Evolutionary conservation across 1,140 invertebrate genomes (phyloP).

Genomic region (Periplaneta americana): DNA sequence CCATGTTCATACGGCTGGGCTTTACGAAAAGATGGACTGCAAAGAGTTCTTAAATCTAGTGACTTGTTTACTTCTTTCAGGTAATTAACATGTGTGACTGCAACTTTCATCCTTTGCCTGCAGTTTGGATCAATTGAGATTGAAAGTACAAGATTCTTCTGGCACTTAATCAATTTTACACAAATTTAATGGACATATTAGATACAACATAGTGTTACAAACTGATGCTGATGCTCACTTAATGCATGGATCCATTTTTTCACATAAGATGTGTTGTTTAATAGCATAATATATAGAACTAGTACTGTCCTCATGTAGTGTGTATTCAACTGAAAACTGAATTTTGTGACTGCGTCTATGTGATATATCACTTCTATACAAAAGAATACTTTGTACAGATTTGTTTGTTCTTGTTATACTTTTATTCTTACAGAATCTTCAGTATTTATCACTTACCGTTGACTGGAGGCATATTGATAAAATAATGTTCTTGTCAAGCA

Average conservation of each 20-base stretch:
- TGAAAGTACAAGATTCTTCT: neutral
- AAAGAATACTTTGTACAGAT: neutral
- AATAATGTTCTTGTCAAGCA: neutral
- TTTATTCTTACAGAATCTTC: neutral
- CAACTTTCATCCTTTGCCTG: neutral
- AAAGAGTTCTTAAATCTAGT: too few relatives aligned
- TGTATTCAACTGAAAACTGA: neutral
- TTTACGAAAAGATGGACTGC: too few relatives aligned
- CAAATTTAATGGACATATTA: neutral
- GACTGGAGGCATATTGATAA: neutral
- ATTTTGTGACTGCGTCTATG: neutral
- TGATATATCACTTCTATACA: neutral
- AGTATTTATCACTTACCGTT: neutral
- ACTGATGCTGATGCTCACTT: neutral
- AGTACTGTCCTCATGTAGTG: neutral
- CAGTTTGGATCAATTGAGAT: neutral
- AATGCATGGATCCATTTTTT: neutral
- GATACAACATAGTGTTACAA: neutral
- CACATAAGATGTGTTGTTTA: neutral
- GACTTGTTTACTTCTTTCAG: neutral
- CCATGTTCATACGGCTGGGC: too few relatives aligned
- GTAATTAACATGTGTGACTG: neutral
- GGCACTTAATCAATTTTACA: neutral
- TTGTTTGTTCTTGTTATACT: neutral
- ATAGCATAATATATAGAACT: neutral